Evolutionary conservation across 2,113 vertebrate genomes (phyloP).

Genomic region (Dolichotis patagonum): DNA sequence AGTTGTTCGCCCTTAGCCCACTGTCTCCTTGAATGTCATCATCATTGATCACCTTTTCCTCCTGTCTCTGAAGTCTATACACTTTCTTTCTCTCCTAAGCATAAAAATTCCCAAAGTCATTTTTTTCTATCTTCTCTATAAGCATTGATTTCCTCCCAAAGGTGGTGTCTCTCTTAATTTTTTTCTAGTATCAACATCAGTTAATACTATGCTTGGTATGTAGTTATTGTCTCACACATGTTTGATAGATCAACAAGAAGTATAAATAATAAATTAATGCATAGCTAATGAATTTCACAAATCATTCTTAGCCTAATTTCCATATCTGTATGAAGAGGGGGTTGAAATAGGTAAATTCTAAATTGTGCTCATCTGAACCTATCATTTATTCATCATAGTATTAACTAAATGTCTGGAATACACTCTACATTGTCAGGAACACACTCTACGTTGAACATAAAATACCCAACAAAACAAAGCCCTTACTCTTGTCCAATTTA

Average conservation of each 20-base stretch:
- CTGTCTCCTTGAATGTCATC: background rate
- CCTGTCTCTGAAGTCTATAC: background rate
- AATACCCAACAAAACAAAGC: background rate
- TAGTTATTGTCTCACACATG: slow-evolving; percentile 1
- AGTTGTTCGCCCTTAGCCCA: background rate
- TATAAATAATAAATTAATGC: background rate
- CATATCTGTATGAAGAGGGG: background rate
- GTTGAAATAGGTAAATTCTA: background rate
- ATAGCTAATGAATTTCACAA: background rate
- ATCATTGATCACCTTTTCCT: background rate
- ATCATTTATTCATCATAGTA: background rate
- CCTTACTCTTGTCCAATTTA: background rate
- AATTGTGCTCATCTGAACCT: background rate
- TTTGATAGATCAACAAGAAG: background rate
- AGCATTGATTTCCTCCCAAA: background rate
- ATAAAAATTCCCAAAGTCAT: background rate
- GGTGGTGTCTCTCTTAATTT: background rate
- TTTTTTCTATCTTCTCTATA: background rate
- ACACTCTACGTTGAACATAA: background rate
- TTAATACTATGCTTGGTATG: background rate
- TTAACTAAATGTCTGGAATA: background rate
- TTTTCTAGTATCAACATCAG: background rate
- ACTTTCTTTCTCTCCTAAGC: background rate
- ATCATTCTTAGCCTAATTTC: slow-evolving; percentile 23
- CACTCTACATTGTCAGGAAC: background rate